phyloP scores from a whole-genome alignment of 2,888 invertebrate genomes.

The Erebia ligea region DNA sequence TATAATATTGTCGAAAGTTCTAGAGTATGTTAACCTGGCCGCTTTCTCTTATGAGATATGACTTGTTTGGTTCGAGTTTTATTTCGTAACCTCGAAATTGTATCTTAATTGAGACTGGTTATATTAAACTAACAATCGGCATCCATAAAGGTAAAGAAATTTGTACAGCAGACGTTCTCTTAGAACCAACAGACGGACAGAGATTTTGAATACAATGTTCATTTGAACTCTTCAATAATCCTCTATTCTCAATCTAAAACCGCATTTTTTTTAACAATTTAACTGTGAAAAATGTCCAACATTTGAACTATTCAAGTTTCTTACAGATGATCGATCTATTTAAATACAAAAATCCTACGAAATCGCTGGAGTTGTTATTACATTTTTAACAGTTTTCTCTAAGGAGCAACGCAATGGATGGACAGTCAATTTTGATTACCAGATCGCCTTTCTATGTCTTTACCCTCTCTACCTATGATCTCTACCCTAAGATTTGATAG shows the following conservation, averaged over 20 bases:
- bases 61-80: constrained; percentile 1
- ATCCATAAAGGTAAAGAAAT: no score
- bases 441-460: constrained; percentile 14
- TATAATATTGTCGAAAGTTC: constrained; percentile 33
- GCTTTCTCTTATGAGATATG: constrained; percentile 28
- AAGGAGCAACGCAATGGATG: not conserved
- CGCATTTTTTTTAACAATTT: not conserved
- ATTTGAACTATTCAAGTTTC: not conserved
- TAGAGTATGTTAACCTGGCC: constrained; percentile 32
- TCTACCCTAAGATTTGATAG: constrained; percentile 40
- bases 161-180: no score
- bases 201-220: no score
- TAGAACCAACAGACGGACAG: no score
- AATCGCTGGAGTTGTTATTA: not conserved
- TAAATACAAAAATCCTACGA: not conserved
- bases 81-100: constrained; percentile 8
- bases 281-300: not conserved
- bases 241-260: not conserved
- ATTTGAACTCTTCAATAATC: no score
- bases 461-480: constrained; percentile 18
- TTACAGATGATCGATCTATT: not conserved
- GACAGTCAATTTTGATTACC: constrained; percentile 4
- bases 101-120: constrained; percentile 6
- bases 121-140: not conserved
- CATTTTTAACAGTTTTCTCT: not conserved